Base-by-base conservation (phyloP, 1,140 invertebrate species). In the Portunus trituberculatus region DNA sequence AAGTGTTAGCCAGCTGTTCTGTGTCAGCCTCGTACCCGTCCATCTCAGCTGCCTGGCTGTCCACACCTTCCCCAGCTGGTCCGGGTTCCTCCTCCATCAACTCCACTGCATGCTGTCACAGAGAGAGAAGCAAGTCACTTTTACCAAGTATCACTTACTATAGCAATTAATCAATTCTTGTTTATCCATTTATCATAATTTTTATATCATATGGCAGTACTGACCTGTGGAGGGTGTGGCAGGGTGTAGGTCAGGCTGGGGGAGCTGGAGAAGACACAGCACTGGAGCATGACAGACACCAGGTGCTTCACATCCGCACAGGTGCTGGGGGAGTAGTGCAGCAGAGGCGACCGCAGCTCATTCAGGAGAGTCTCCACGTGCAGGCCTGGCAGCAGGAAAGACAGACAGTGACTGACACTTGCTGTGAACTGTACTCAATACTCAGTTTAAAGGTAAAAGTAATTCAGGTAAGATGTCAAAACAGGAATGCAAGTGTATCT, bases 281-380 rank as follows among this genome's bases (percentile, higher is more conserved):
- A 95, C 84, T 95, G 94, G 3, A 95, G 83, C 94, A 95, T 88
- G 32, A 95, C 94, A 48, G 94, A 95, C 52, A 95, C 94, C 16
- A 95, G 94, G n/a, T 95, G 94, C 32, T 95, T 95, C 20, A 95
- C 94, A 29, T 95, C 90, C 12, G 84, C 84, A 76, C 94, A 95
- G 29, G 94, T 95, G 29, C 46, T 52, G 14, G 94, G 94, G 20
- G 91, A 95, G 84, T 95, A 95, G 16, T 89, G 46, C 32, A 95
- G 67, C 31, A 95, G 67, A n/a, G 94, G 94, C 0, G 90, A 92
- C 48, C 94, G 46, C 29, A 95, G 52, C 32, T 95, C 94, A 95
- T 92, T 95, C 84, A 95, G 46, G 48, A 95, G 48, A 20, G 94
- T 92, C 48, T 91, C 94, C 6, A 95, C 91, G 25, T 82, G 82